Evolutionary conservation across 2,113 vertebrate species (phyloP).

Genomic region (Tachuris rubrigastra): DNA sequence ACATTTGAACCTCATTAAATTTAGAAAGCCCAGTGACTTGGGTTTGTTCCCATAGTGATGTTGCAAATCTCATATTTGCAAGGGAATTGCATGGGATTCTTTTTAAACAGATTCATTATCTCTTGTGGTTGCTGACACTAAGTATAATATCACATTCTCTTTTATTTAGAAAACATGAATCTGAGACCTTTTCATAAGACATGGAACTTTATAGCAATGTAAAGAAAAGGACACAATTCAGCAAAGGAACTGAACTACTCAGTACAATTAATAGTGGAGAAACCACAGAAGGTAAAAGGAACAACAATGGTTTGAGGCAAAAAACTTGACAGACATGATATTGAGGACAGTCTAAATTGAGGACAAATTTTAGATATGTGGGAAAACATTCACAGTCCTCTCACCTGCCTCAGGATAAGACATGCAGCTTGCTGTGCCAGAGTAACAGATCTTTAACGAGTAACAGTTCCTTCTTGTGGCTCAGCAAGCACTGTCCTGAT

Average conservation of each 20-base stretch:
- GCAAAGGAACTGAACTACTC: background rate
- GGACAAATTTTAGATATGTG: background rate
- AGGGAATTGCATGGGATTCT: conserved; percentile 36
- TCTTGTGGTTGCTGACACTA: background rate
- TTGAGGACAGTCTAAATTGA: background rate
- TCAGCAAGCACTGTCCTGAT: background rate
- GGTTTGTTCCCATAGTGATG: conserved; percentile 49
- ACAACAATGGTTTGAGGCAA: background rate
- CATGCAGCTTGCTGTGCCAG: background rate
- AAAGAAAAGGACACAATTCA: background rate
- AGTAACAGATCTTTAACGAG: background rate
- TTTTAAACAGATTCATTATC: conserved; percentile 17
- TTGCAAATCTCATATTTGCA: conserved; percentile 59
- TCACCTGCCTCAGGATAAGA: background rate
- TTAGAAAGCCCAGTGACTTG: conserved; percentile 51
- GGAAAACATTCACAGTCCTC: background rate
- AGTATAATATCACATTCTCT: background rate
- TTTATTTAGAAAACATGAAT: background rate
- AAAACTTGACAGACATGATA: background rate
- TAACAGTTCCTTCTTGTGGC: background rate
- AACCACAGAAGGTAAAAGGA: background rate
- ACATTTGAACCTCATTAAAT: conserved; percentile 68
- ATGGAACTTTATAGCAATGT: background rate
- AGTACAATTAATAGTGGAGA: background rate
- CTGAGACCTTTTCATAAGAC: background rate